Percentiles rank a stretch among this genome's conserved stretches.
These are phyloP conservation scores for Drosophila asahinai DNA, from an alignment of 1,140 invertebrate genomes.

Conservation along the genomic window DNA sequence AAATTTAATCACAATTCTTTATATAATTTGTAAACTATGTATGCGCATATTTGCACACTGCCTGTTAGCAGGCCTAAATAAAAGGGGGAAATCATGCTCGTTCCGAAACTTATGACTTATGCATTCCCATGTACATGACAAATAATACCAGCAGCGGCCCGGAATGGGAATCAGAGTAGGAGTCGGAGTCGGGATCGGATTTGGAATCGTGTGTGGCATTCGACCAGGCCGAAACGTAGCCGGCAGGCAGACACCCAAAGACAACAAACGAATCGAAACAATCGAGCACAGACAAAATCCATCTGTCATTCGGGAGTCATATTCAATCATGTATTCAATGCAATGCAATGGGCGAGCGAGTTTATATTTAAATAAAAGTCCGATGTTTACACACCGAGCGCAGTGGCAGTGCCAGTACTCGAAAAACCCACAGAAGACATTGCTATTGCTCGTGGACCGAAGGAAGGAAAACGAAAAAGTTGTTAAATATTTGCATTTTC, in stretches of 20 bases:
- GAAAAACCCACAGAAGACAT: slow-evolving; percentile 39
- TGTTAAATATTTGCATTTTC: slow-evolving; percentile 81
- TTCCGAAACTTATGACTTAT: slow-evolving; percentile 61
- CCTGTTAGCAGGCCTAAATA: slow-evolving; percentile 10
- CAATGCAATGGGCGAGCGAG: slow-evolving; percentile 52
- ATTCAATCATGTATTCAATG: slow-evolving; percentile 79
- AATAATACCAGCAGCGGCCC: slow-evolving; percentile 53
- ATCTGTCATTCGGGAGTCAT: slow-evolving; percentile 75
- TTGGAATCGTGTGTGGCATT: slow-evolving; percentile 69
- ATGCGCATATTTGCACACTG: slow-evolving; percentile 34
- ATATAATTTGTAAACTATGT: slow-evolving; percentile 13
- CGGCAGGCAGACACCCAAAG: slow-evolving; percentile 36
- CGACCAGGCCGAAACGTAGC: slow-evolving; percentile 41
- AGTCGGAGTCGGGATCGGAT: slow-evolving; percentile 3
- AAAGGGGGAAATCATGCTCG: slow-evolving; percentile 50
- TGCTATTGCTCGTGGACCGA: slow-evolving; percentile 42
- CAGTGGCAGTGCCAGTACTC: slow-evolving; percentile 7
- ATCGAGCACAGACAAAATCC: slow-evolving; percentile 57
- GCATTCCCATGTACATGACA: slow-evolving; percentile 68
- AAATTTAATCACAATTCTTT: not conserved
- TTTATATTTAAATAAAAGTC: slow-evolving; percentile 76
- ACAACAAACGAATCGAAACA: slow-evolving; percentile 54
- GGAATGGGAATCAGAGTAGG: slow-evolving; percentile 10
- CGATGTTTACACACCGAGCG: slow-evolving; percentile 59
- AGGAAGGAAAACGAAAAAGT: slow-evolving; percentile 37